Evolutionary conservation across 2,797 vertebrate species (phyloP).

Genomic region (Helicolenus hilgendorfi): DNA sequence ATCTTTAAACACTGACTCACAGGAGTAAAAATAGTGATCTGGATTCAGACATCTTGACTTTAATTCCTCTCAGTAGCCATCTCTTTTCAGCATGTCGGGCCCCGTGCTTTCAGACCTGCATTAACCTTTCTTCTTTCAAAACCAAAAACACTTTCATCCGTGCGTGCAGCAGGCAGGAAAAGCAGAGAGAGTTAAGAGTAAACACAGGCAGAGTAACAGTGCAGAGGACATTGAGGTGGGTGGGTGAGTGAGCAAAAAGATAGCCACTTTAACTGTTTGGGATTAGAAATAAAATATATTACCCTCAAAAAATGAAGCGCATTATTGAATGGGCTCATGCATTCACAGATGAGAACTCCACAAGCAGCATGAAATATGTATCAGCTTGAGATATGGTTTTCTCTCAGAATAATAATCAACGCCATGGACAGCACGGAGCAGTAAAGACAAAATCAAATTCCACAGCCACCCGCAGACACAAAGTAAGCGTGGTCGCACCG

Average conservation of each 20-base stretch:
- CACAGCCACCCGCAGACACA: conserved; percentile 45
- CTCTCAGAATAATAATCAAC: conserved; percentile 80
- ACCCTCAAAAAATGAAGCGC: conserved; percentile 57
- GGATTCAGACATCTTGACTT: conserved; percentile 25
- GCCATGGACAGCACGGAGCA: conserved; percentile 46
- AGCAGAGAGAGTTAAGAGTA: neutral
- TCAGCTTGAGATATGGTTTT: conserved; percentile 72
- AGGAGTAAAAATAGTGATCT: conserved; percentile 1
- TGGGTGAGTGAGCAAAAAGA: conserved; percentile 16
- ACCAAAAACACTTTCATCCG: conserved; percentile 25
- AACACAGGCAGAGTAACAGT: conserved; percentile 19
- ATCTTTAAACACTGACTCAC: neutral
- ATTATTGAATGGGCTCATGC: conserved; percentile 74
- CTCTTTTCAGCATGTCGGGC: conserved; percentile 1
- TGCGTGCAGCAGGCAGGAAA: neutral
- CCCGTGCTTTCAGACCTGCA: conserved; percentile 24
- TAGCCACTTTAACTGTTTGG: conserved; percentile 67
- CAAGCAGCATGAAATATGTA: conserved; percentile 81
- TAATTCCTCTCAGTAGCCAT: neutral
- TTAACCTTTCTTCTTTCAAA: conserved; percentile 46
- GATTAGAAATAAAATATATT: conserved; percentile 73
- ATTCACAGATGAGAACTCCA: conserved; percentile 75
- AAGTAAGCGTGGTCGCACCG: conserved; percentile 38
- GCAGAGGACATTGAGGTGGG: conserved; percentile 31
- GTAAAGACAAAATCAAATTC: conserved; percentile 76